Evolutionary conservation across 2,888 invertebrate genomes (phyloP), one percentile per base, ranked within the genome.

Genomic region (Clistopyga incitator): DNA sequence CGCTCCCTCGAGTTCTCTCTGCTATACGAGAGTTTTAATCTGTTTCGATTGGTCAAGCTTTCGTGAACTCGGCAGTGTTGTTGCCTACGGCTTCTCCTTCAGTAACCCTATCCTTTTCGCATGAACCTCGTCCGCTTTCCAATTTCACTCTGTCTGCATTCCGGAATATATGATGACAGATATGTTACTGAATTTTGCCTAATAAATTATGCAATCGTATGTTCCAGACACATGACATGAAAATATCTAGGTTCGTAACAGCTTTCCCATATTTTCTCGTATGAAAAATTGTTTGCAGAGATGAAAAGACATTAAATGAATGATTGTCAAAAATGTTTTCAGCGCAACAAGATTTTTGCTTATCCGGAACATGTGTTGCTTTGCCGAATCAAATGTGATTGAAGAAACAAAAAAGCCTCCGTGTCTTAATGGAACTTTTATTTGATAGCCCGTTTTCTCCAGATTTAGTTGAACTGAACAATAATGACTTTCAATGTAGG

Each of bases 11-110:
- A 67, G 29, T 45, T 67, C 54, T 45, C 42, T 67, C n/a, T 18
- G 18, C 45, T n/a, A 29, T 34, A 61, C 61, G 61, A 70, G 59
- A 78, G 68, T 78, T 77, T 78, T 78, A 78, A 78, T 70, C 70
- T 61, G 38, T 78, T 78, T 70, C 56, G 78, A 78, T 68, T 42
- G 64, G 61, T 18, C 38, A 34, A 70, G 59, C 78, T 70, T 38
- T 71, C 54, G 38, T 13, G 42, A 38, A 42, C 54, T 25, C 56
- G 10, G 23, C 42, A 42, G 23, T 56, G 50, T 56, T 71, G 71
- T 61, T 61, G n/a, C 61, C 34, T 34, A 29, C 29, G n/a, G 38
- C 29, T 68, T 68, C n/a, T 47, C 18, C 68, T 50, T 4, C 67
- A 20, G 15, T 25, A 8, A 25, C n/a, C 23, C 45, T 47, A 50